These are phyloP conservation scores for Folsomia manolachei DNA, from an alignment of 2,888 invertebrate species.

Conservation along the genomic window DNA sequence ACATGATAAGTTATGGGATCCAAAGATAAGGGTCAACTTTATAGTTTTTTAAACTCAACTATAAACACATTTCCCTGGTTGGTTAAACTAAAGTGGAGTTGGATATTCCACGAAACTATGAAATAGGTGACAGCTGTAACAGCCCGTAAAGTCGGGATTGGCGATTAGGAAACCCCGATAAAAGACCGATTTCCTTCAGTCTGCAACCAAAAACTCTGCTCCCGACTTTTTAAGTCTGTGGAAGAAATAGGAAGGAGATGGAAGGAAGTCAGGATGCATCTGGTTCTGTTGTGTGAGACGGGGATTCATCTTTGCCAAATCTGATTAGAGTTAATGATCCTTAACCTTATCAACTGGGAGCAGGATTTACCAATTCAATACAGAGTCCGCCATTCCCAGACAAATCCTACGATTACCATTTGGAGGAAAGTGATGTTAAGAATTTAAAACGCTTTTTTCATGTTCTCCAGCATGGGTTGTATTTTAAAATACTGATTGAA, in stretches of 20 bases:
- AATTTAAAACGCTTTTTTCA: neutral
- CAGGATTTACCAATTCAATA: neutral
- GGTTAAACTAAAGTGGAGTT: no score
- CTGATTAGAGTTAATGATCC: constrained; percentile 39
- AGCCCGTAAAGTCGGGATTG: neutral
- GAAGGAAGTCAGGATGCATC: neutral
- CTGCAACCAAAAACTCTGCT: neutral
- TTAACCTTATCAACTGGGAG: constrained; percentile 25
- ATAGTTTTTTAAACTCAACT: neutral
- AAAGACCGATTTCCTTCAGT: no score
- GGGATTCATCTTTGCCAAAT: constrained; percentile 28
- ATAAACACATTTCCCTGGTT: no score
- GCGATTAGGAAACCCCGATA: neutral
- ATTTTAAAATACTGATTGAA: no score
- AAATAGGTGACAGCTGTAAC: neutral
- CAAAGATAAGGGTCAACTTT: neutral
- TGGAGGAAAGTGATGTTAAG: neutral
- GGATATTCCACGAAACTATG: neutral
- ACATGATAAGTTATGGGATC: neutral
- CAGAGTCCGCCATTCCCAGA: constrained; percentile 1
- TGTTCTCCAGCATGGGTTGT: no score
- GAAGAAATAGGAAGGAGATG: neutral
- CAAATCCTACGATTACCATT: neutral
- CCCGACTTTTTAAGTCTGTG: neutral
- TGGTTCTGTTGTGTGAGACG: neutral